phyloP scores from a whole-genome alignment of 2,797 vertebrate genomes.

The Girardinus metallicus region DNA sequence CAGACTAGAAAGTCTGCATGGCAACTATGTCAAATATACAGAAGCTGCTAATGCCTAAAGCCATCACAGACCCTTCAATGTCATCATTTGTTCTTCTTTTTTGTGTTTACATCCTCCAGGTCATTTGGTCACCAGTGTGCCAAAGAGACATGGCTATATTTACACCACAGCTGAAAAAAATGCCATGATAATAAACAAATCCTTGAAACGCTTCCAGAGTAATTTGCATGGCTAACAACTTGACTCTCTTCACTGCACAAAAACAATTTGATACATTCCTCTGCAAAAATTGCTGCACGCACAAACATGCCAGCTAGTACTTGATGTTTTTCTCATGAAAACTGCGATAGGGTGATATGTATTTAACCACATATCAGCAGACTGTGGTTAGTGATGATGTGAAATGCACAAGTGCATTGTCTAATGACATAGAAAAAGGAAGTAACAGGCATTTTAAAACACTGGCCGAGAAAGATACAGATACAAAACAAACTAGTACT shows the following conservation, averaged over 20 bases:
- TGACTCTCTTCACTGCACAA: slow-evolving; percentile 1
- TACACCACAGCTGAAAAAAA: slow-evolving; percentile 9
- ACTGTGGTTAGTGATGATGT: slow-evolving; percentile 12
- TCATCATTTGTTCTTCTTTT: slow-evolving; percentile 20
- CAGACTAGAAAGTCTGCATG: slow-evolving; percentile 18
- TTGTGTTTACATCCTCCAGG: slow-evolving; percentile 17
- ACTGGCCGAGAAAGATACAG: not conserved
- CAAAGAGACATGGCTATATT: slow-evolving; percentile 10
- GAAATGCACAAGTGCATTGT: slow-evolving; percentile 1
- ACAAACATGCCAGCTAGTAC: not conserved
- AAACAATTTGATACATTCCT: not conserved
- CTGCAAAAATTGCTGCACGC: slow-evolving; percentile 1
- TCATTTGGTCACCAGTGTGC: slow-evolving; percentile 18
- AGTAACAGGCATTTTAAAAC: slow-evolving; percentile 19
- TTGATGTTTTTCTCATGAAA: slow-evolving; percentile 3
- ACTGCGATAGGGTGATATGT: slow-evolving; percentile 4
- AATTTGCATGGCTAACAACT: slow-evolving; percentile 40
- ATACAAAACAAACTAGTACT: not conserved
- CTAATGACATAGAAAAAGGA: slow-evolving; percentile 39
- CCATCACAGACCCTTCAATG: slow-evolving; percentile 30
- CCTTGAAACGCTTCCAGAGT: slow-evolving; percentile 4
- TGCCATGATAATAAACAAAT: slow-evolving; percentile 31
- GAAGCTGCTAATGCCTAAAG: slow-evolving; percentile 27
- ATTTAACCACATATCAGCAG: slow-evolving; percentile 4
- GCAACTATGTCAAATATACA: slow-evolving; percentile 40